Evolutionary conservation across 2,113 vertebrate genomes (phyloP).

Genomic region (Chloroceryle aenea): DNA sequence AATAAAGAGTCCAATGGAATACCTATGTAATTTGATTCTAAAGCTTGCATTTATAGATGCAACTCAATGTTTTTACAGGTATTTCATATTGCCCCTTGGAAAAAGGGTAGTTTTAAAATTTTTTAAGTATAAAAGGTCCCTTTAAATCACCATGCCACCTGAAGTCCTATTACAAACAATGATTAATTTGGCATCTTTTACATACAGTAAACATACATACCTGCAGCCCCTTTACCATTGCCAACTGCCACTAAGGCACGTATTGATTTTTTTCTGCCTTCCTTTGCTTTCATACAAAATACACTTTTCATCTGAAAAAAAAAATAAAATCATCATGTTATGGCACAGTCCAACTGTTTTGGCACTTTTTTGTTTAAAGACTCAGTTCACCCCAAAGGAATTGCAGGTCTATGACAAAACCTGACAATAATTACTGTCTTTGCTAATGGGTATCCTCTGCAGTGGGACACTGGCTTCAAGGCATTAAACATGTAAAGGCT

Average conservation of each 20-base stretch:
- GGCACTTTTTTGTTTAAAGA: neutral
- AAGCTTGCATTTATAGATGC: neutral
- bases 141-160: neutral
- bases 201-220: constrained; percentile 51
- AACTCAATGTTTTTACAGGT: neutral
- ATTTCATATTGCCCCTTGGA: neutral
- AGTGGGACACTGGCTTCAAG: neutral
- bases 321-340: neutral
- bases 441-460: neutral
- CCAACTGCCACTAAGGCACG: constrained; percentile 90
- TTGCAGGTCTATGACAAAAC: neutral
- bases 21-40: neutral
- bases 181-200: neutral
- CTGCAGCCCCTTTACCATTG: constrained; percentile 91
- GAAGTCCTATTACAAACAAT: neutral
- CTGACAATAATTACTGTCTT: neutral
- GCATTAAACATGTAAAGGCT: neutral
- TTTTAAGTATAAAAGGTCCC: neutral
- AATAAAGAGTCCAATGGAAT: neutral
- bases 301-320: constrained; percentile 88
- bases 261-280: constrained; percentile 89
- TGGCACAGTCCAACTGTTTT: neutral
- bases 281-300: constrained; percentile 95
- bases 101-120: neutral
- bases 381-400: neutral